A percentile compares a stretch with the other conserved stretches of the same genome.
These are phyloP conservation scores for Epinephelus moara DNA, from an alignment of 2,113 vertebrate genomes.

Conservation along the genomic window DNA sequence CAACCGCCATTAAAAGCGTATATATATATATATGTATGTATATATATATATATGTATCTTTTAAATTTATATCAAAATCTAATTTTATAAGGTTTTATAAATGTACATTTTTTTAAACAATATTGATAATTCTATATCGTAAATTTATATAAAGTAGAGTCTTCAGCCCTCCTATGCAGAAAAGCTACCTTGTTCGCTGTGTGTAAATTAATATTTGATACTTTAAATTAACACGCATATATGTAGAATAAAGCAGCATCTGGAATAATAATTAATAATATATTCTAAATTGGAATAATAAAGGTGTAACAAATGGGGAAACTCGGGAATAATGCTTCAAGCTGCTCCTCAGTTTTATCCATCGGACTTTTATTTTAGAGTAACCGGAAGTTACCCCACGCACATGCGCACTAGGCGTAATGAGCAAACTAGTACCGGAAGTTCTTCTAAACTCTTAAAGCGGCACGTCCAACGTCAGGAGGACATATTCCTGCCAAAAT, in stretches of 20 bases:
- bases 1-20: no score
- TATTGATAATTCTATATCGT: no score
- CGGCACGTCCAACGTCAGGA: not conserved
- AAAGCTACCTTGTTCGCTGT: not conserved
- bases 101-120: no score
- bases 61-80: no score
- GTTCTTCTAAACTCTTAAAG: not conserved
- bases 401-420: slow-evolving; percentile 21
- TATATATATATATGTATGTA: no score
- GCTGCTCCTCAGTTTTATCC: no score
- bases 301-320: not conserved
- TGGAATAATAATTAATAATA: no score
- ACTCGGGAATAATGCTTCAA: not conserved
- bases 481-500: slow-evolving; percentile 57
- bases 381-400: slow-evolving; percentile 21
- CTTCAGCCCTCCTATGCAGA: not conserved
- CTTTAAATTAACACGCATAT: not conserved
- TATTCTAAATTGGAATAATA: not conserved
- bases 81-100: no score
- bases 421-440: not conserved
- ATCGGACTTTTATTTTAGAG: slow-evolving; percentile 4
- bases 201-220: not conserved
- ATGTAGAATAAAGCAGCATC: not conserved
- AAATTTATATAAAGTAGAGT: no score
- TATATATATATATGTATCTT: no score